Base-by-base conservation (phyloP, 2,113 vertebrate species). In the Eclectus roratus region DNA sequence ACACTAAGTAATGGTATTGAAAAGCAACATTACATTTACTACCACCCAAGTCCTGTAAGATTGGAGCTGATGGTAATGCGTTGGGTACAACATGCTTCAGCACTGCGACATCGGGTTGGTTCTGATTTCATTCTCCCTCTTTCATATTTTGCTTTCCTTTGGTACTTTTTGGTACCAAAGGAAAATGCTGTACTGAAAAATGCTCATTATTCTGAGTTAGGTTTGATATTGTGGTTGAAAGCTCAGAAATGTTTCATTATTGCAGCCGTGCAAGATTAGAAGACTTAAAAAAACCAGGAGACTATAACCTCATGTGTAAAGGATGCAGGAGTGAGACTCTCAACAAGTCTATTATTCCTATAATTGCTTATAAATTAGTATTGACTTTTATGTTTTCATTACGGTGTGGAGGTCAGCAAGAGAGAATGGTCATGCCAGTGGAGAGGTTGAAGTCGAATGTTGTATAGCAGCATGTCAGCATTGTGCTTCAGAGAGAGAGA, bases 31-130 rank as follows among this genome's bases (percentile, higher is more conserved):
- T 43, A 7, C 17, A 8, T 58, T 56, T 91, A 23, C 68, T 13
- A 20, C n/a, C 49, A 7, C 43, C 43, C 5, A 16, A 17, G 41
- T 18, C 23, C 65, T 77, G 37, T 47, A 16, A 46, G 60, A 12
- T 5, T 0, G 0, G 39, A 19, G 33, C 53, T 63, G 80, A 9
- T 29, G 68, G 37, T 53, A 11, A 49, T 20, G 49, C 53, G 2
- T 16, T 17, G 31, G 14, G 35, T 65, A 25, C 58, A 11, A 7
- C 58, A 12, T 8, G 46, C 24, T 11, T 83, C 82, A 88, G 50
- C 21, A 16, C n/a, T 0, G 64, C 2, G 2, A 17, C 19, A 5
- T n/a, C 0, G 0, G 16, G 4, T 44, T 16, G 1, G 20, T 69
- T 80, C 61, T 84, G 61, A 31, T 84, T 86, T 92, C 17, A 6